Evolutionary conservation across 2,888 invertebrate species (phyloP).

Genomic region (Stramonita haemastoma): DNA sequence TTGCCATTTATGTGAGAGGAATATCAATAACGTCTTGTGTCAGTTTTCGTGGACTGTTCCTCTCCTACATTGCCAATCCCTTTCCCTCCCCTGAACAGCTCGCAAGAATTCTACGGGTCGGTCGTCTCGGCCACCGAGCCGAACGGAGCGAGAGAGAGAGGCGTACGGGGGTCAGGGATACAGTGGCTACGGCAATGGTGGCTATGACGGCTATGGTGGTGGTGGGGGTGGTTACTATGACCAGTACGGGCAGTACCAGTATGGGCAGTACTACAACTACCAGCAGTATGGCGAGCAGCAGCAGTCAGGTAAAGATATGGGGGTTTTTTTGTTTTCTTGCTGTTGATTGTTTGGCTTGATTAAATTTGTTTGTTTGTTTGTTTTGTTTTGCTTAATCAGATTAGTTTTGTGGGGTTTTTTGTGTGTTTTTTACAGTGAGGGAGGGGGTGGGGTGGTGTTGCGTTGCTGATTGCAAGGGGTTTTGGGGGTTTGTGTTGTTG

Average conservation of each 20-base stretch:
- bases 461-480: no score
- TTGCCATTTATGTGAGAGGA: no score
- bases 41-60: no score
- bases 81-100: neutral
- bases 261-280: constrained; percentile 20
- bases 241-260: constrained; percentile 24
- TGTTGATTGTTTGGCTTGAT: no score
- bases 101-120: constrained; percentile 44
- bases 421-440: no score
- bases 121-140: constrained; percentile 50
- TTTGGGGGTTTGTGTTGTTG: no score
- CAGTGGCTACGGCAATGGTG: constrained; percentile 54
- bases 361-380: no score
- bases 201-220: constrained; percentile 58
- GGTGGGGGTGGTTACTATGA: constrained; percentile 44
- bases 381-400: no score
- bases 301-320: neutral
- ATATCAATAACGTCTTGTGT: no score
- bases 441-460: no score
- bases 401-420: no score
- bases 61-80: neutral
- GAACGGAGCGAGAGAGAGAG: constrained; percentile 42
- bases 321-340: no score
- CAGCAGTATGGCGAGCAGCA: constrained; percentile 26
- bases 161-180: constrained; percentile 51